phyloP scores from a whole-genome alignment of 2,797 vertebrate species.

The Cossypha heuglini region DNA sequence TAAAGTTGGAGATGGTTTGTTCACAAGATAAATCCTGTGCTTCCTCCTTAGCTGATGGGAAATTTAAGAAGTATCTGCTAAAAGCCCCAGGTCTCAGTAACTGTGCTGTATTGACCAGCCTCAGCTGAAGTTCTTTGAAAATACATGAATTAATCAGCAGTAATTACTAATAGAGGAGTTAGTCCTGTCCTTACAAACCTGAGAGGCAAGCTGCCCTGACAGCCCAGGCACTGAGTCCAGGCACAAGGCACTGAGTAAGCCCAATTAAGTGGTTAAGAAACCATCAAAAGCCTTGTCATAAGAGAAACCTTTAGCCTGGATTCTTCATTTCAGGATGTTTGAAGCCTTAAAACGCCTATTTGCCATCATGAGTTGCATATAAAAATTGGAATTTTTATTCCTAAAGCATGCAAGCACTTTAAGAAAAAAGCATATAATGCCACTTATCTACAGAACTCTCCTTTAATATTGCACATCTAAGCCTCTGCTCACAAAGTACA shows the following conservation, averaged over 20 bases:
- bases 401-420: not conserved
- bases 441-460: not conserved
- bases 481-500: not conserved
- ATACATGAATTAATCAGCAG: not conserved
- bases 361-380: rapidly evolving
- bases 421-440: not conserved
- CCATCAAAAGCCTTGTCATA: not conserved
- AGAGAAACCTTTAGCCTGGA: not conserved
- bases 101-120: not conserved
- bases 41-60: not conserved
- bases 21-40: not conserved
- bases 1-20: not conserved
- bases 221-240: not conserved
- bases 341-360: not conserved
- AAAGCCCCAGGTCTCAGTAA: not conserved
- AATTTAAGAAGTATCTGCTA: not conserved
- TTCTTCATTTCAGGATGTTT: not conserved
- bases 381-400: not conserved
- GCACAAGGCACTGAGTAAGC: not conserved
- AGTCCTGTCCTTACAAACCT: not conserved
- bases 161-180: not conserved
- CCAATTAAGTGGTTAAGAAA: not conserved
- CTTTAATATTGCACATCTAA: not conserved
- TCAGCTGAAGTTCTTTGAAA: not conserved
- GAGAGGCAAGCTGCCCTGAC: not conserved